phyloP scores from a whole-genome alignment of 2,888 invertebrate species.

The Autographa gamma region DNA sequence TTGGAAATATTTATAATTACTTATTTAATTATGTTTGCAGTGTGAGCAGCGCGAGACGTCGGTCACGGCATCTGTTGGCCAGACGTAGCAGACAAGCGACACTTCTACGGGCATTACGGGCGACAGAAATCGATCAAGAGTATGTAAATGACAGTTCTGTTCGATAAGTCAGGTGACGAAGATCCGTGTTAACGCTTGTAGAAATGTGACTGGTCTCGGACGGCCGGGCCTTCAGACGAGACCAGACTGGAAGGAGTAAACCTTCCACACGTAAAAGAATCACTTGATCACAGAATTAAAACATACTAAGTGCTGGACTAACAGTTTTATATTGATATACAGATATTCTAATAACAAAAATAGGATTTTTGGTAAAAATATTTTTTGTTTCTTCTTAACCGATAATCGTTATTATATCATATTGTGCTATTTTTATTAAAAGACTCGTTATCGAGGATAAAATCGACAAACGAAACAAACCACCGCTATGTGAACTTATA shows the following conservation, averaged over 20 bases:
- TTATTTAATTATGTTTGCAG: constrained; percentile 56
- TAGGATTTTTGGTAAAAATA: constrained; percentile 84
- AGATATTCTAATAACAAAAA: constrained; percentile 83
- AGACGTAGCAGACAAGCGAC: too few relatives aligned
- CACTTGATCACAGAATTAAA: constrained; percentile 83
- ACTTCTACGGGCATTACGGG: too few relatives aligned
- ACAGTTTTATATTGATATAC: constrained; percentile 76
- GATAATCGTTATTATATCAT: constrained; percentile 69
- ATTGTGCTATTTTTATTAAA: constrained; percentile 73
- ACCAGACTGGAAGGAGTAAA: constrained; percentile 36
- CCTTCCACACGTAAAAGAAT: constrained; percentile 78
- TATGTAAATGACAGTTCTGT: too few relatives aligned
- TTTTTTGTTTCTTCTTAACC: constrained; percentile 77
- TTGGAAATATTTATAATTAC: constrained; percentile 62
- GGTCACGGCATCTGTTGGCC: constrained; percentile 26
- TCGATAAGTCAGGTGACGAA: too few relatives aligned
- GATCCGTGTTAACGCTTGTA: background rate
- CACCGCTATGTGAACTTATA: constrained; percentile 63
- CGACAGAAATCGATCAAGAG: too few relatives aligned
- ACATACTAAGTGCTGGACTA: constrained; percentile 77
- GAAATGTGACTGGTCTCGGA: background rate
- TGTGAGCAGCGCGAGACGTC: constrained; percentile 53
- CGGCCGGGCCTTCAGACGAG: background rate
- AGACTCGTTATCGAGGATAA: constrained; percentile 53
- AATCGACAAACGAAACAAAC: constrained; percentile 61